Conservation (phyloP, 2,797 vertebrate genomes). For the Pseudochirops corinnae region DNA sequence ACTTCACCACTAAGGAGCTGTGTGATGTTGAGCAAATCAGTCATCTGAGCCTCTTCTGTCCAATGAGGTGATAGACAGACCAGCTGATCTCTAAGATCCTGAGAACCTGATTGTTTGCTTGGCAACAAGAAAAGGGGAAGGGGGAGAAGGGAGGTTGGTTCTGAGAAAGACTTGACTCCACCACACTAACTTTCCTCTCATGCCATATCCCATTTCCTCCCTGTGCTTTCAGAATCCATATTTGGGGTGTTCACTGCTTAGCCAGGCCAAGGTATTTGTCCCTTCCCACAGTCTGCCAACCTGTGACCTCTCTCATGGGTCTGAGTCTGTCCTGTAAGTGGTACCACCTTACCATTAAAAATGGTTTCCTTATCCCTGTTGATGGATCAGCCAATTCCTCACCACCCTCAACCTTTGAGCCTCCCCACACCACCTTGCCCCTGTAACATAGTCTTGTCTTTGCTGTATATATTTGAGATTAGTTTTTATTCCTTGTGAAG, state of each 20-base stretch:
- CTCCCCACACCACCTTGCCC: background rate
- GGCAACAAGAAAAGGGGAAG: background rate
- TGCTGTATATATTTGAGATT: constrained; percentile 87
- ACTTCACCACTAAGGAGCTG: background rate
- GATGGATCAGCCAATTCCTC: background rate
- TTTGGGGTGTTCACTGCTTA: background rate
- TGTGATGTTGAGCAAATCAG: background rate
- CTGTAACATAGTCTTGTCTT: constrained; percentile 69
- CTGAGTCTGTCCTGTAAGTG: constrained; percentile 31
- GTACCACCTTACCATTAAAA: background rate
- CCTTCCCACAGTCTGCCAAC: constrained; percentile 50
- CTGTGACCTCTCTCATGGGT: constrained; percentile 67
- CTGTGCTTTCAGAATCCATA: background rate
- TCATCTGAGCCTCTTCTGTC: background rate
- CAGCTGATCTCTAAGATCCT: background rate
- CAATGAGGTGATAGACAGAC: background rate
- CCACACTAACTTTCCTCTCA: background rate
- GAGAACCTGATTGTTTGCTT: constrained; percentile 49
- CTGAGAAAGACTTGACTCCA: constrained; percentile 8
- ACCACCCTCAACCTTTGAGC: constrained; percentile 11
- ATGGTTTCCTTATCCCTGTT: background rate
- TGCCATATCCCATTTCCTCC: background rate
- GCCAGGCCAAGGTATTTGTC: constrained; percentile 41
- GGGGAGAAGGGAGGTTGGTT: constrained; percentile 25
- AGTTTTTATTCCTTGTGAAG: constrained; percentile 89